Conservation (phyloP, 2,113 vertebrate genomes). For the Colaptes auratus region DNA sequence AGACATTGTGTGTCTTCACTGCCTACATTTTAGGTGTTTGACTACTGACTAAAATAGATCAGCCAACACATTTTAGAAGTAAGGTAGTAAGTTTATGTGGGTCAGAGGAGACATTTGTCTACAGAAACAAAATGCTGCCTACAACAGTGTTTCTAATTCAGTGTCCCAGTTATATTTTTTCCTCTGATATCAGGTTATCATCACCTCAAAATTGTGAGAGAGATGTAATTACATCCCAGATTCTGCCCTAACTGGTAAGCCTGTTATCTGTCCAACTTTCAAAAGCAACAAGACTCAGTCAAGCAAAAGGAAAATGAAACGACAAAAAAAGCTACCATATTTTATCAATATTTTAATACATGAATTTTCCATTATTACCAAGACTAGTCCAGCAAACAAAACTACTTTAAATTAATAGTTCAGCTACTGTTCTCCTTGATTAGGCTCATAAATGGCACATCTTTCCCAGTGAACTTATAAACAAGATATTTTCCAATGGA, state of each 20-base stretch:
- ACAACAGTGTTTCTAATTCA: neutral
- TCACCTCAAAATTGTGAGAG: neutral
- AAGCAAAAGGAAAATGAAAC: neutral
- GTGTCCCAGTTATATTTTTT: neutral
- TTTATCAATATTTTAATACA: neutral
- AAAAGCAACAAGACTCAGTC: neutral
- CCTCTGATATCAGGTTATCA: neutral
- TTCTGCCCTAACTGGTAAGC: neutral
- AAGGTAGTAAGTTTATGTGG: neutral
- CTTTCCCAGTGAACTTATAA: fast-evolving
- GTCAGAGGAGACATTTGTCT: neutral
- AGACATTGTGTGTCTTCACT: neutral
- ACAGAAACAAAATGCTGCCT: neutral
- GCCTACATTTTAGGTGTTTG: fast-evolving
- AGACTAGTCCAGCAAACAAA: neutral
- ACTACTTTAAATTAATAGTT: neutral
- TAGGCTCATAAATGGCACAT: neutral
- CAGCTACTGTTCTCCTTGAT: neutral
- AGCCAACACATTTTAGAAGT: neutral
- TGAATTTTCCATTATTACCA: neutral
- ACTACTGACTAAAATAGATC: neutral
- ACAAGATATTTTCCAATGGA: neutral
- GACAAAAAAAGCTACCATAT: fast-evolving
- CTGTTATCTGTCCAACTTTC: neutral
- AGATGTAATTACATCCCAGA: too few species aligned